Percentiles rank a stretch among this genome's conserved stretches.
Evolutionary conservation across 1,140 invertebrate genomes (phyloP).

Genomic region (Chrysoperla carnea): DNA sequence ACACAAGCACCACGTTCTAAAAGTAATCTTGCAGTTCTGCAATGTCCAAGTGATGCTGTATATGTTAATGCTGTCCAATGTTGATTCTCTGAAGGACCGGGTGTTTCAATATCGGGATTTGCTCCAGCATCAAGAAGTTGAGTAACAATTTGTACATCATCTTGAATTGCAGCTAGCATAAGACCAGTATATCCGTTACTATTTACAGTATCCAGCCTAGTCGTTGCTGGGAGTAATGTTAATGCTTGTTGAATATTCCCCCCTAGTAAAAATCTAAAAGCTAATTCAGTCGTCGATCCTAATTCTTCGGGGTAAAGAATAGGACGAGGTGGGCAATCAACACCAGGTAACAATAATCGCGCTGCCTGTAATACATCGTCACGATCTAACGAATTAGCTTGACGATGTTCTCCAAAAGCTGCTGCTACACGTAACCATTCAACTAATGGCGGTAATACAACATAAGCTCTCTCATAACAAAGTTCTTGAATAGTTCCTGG

Average conservation of each 20-base stretch:
- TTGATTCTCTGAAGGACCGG: conserved; percentile 38
- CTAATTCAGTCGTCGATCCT: conserved; percentile 40
- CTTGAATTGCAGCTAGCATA: conserved; percentile 62
- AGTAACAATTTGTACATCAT: conserved; percentile 37
- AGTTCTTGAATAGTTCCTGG: conserved; percentile 38
- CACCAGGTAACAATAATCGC: conserved; percentile 63
- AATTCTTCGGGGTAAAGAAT: conserved; percentile 34
- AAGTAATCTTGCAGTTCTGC: conserved; percentile 38
- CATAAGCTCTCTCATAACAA: conserved; percentile 71
- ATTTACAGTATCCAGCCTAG: conserved; percentile 56
- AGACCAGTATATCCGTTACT: conserved; percentile 60
- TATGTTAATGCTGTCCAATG: conserved; percentile 64
- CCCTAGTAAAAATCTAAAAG: conserved; percentile 59
- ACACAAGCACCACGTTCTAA: conserved; percentile 66
- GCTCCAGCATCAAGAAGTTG: conserved; percentile 55
- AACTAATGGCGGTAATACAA: conserved; percentile 67
- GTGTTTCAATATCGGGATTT: conserved; percentile 17
- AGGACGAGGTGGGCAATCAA: conserved; percentile 68
- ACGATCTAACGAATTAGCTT: conserved; percentile 55
- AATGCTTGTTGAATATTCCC: conserved; percentile 58
- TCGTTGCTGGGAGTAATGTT: conserved; percentile 50
- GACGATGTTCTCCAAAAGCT: conserved; percentile 68
- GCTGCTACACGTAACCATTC: conserved; percentile 73
- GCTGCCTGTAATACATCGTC: conserved; percentile 81
- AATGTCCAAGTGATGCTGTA: conserved; percentile 30